Conservation (phyloP, 1,140 invertebrate genomes). For the Drosophila guanche region DNA sequence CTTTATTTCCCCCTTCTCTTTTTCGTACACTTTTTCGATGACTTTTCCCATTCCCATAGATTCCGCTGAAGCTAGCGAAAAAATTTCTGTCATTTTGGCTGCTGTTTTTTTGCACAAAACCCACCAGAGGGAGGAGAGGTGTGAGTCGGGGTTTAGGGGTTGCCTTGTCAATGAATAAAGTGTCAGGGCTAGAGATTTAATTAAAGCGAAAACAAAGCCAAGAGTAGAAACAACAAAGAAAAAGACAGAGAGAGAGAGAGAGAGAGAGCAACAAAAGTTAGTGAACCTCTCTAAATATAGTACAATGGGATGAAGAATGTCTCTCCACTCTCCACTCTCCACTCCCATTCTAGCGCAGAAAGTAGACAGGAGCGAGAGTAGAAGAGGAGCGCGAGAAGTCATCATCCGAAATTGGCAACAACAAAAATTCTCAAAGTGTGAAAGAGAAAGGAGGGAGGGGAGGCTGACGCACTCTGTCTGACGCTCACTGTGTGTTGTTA, state of each 20-base stretch:
- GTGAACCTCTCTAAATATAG: constrained; percentile 49
- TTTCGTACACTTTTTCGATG: constrained; percentile 12
- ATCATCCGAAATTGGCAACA: neutral
- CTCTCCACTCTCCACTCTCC: no score
- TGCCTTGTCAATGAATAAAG: constrained; percentile 80
- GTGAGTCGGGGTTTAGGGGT: constrained; percentile 17
- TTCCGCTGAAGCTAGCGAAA: constrained; percentile 63
- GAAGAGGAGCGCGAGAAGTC: constrained; percentile 1
- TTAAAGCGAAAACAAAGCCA: constrained; percentile 52
- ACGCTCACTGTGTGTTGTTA: no score
- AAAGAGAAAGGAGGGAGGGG: constrained; percentile 48
- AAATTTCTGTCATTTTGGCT: constrained; percentile 20
- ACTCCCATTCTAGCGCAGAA: constrained; percentile 16
- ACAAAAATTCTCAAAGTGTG: constrained; percentile 18
- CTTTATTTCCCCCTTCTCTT: neutral
- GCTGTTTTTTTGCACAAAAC: constrained; percentile 39
- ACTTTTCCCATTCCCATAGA: constrained; percentile 57
- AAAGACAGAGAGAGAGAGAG: neutral
- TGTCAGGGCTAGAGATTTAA: constrained; percentile 80
- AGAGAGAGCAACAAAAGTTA: constrained; percentile 36
- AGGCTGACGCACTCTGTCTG: constrained; percentile 13
- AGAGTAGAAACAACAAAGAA: constrained; percentile 17
- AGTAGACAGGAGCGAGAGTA: constrained; percentile 27
- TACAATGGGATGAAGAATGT: constrained; percentile 38
- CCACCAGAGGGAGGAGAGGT: constrained; percentile 18